Base-by-base conservation (phyloP, 2,888 invertebrate genomes). In the Dexiosoma caninum region DNA sequence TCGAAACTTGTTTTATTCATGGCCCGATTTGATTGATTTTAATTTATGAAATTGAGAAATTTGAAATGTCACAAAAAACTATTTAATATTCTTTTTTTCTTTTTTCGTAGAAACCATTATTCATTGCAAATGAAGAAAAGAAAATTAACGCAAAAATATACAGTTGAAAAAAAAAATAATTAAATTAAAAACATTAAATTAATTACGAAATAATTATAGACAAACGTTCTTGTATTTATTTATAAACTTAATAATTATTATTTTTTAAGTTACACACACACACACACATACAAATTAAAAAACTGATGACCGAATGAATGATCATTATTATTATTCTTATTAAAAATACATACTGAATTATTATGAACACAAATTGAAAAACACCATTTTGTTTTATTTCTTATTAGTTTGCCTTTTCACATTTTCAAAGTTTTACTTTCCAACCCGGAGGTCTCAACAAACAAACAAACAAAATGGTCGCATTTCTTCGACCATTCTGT, bases 351-450 rank as follows among this genome's bases (percentile, higher is more conserved):
- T 74, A 69, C 40, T 72, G 69, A 77, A 75, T 71, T 57, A 78
- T 72, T 75, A 78, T 69, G 40, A 82, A 82, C 66, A 76, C 74
- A 81, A 80, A 49, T 49, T 30, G 3, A 42, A 72, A 55, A 79
- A 78, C 42, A 76, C 53, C 53, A 76, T 72, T 78, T 83, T 84
- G 82, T 83, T 83, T 82, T 72, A 83, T 84, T 83, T 81, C 21
- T 27, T 19, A 57, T 78, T 16, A 19, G 21, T 49, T 19, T 27
- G 16, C 40, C 23, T 37, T 12, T 27, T 10, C 32, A 37, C 21
- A 1, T n/a, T 2, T 51, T 30, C 16, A 9, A 16, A 8, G 32
- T 10, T 3, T 16, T 42, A 2, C 0, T 10, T 14, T 8, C n/a
- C 27, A 46, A 3, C 3, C n/a, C 1, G n/a, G 23, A 6, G 23